phyloP scores from a whole-genome alignment of 2,888 invertebrate genomes.

The Cheilosia vulpina region DNA sequence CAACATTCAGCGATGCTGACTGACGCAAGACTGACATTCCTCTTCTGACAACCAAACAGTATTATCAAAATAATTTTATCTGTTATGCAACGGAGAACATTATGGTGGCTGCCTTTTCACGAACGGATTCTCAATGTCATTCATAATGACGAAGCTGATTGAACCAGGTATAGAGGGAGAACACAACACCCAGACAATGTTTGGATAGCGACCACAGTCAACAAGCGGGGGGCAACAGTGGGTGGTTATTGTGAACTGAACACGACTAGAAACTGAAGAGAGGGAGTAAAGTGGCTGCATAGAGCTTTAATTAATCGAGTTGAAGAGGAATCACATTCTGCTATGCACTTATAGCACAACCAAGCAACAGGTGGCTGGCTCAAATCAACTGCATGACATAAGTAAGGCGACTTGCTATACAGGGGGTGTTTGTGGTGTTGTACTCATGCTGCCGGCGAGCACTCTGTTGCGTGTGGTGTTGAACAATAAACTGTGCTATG shows the following conservation, averaged over 20 bases:
- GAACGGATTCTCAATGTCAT: neutral
- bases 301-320: slow-evolving; percentile 43
- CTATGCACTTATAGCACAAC: neutral
- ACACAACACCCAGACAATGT: slow-evolving; percentile 29
- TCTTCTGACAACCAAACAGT: too few relatives aligned
- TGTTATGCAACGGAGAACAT: too few relatives aligned
- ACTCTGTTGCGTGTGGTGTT: slow-evolving; percentile 6
- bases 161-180: neutral
- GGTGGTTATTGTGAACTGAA: slow-evolving; percentile 18
- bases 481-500: neutral
- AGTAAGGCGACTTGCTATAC: slow-evolving; percentile 35
- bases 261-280: neutral
- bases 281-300: slow-evolving; percentile 1
- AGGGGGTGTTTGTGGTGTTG: neutral
- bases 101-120: too few relatives aligned
- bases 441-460: neutral
- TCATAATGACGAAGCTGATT: neutral
- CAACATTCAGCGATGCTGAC: too few relatives aligned
- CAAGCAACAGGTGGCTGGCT: slow-evolving; percentile 57
- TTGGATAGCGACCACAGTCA: slow-evolving; percentile 26
- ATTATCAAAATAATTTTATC: too few relatives aligned
- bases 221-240: slow-evolving; percentile 16
- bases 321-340: slow-evolving; percentile 43
- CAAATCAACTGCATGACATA: slow-evolving; percentile 55
- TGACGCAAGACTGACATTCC: too few relatives aligned